phyloP scores from a whole-genome alignment of 2,797 vertebrate genomes.

The Malacoraja senta region DNA sequence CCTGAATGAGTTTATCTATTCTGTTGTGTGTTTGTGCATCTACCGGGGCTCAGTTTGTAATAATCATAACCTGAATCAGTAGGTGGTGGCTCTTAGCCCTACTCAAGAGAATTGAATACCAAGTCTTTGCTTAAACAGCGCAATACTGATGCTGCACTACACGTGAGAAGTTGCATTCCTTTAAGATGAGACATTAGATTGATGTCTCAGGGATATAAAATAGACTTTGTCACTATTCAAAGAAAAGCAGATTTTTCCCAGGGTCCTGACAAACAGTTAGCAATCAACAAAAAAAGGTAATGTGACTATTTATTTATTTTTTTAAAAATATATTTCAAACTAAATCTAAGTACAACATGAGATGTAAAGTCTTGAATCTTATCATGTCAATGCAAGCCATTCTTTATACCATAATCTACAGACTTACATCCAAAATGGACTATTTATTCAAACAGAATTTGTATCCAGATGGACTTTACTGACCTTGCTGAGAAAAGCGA shows the following conservation, averaged over 20 bases:
- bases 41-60: background rate
- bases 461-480: background rate
- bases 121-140: background rate
- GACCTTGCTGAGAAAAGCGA: conserved; percentile 63
- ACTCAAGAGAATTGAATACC: background rate
- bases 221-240: background rate
- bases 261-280: background rate
- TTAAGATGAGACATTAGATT: background rate
- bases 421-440: background rate
- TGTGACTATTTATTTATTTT: background rate
- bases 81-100: background rate
- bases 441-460: background rate
- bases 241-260: background rate
- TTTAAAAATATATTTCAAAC: background rate
- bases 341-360: too few species aligned
- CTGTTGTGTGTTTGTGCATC: background rate
- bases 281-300: background rate
- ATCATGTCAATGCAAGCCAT: background rate
- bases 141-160: background rate
- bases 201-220: background rate
- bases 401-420: background rate
- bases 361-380: too few species aligned
- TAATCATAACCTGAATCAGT: background rate
- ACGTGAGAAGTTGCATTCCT: background rate
- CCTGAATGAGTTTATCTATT: background rate